phyloP scores from a whole-genome alignment of 53 echinoderm and acorn worm genomes.

The Mesocentrotus franciscanus region DNA sequence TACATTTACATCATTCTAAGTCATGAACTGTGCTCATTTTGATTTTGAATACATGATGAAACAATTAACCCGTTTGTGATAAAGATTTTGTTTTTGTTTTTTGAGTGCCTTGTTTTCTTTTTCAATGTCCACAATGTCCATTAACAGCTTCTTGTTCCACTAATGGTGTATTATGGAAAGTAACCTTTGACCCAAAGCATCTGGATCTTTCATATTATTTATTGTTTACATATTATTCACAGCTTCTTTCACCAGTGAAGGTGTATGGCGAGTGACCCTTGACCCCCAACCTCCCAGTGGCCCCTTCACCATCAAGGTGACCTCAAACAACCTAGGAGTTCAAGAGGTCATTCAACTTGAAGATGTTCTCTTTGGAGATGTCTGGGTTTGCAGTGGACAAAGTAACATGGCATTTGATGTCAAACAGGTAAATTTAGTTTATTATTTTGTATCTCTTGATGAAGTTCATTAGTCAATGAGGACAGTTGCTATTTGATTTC shows the following conservation, averaged over 20 bases:
- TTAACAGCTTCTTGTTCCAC: conserved; percentile 41
- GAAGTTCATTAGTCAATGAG: too few relatives aligned
- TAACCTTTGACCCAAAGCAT: conserved; percentile 72
- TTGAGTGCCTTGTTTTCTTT: too few relatives aligned
- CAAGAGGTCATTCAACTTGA: conserved; percentile 63
- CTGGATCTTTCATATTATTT: background rate
- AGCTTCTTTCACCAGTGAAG: conserved; percentile 54
- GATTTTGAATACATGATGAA: too few relatives aligned
- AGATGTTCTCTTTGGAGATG: conserved; percentile 91
- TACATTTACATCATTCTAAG: too few relatives aligned
- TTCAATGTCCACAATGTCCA: too few relatives aligned
- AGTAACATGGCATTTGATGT: conserved; percentile 92
- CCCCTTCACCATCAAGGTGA: conserved; percentile 80
- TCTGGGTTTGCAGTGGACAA: conserved; percentile 91
- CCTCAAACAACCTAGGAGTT: conserved; percentile 57
- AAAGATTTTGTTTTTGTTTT: too few relatives aligned
- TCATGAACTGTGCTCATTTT: too few relatives aligned
- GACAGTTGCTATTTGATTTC: background rate
- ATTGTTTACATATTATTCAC: background rate
- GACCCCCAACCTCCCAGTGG: conserved; percentile 87
- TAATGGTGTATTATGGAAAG: conserved; percentile 72
- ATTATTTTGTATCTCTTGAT: too few relatives aligned
- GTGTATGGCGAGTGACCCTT: conserved; percentile 81
- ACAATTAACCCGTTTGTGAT: too few relatives aligned
- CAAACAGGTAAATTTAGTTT: conserved; percentile 55